Base-by-base conservation (phyloP, 2,797 vertebrate genomes). In the Sylvilagus floridanus region DNA sequence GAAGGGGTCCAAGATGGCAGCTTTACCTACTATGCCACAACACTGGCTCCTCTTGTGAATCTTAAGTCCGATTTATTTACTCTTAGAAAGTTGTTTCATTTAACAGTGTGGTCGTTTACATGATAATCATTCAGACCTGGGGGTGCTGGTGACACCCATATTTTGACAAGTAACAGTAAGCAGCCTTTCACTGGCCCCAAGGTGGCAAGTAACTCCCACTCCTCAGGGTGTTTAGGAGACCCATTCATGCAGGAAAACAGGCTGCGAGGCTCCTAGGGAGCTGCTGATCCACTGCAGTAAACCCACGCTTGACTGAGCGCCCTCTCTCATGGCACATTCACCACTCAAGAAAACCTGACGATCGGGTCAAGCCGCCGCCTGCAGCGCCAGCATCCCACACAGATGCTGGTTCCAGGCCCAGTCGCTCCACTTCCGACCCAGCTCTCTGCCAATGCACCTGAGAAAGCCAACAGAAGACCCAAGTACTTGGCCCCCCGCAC, bases 101-200 rank as follows among this genome's bases (percentile, higher is more conserved):
- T 97, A 92, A 94, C 79, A 88, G 96, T 95, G 86, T n/a, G 78
- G 92, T 95, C 84, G 72, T 93, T 68, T 97, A 96, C 78, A 90
- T 85, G 81, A 88, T 92, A 97, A 97, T 91, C 28, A 47, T 47
- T 47, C 42, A 37, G 69, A 0, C 52, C 90, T 50, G 84, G 85
- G 93, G 92, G 84, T 95, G 32, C 35, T 37, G 73, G 47, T 52
- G 63, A 63, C 35, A 66, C 9, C 0, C 35, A 30, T 21, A 75
- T 37, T 78, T 85, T 95, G 85, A 77, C 69, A 90, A 77, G 68
- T 75, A 32, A 30, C 54, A 73, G n/a, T 54, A 92, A 83, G 28
- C 57, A n/a, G 7, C 47, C 84, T 68, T 83, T 85, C 66, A 89
- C 5, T 35, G 75, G 75, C 42, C 77, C 69, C 50, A 35, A 4